Base-by-base conservation (phyloP, 2,888 invertebrate genomes). In the Tiphia femorata region DNA sequence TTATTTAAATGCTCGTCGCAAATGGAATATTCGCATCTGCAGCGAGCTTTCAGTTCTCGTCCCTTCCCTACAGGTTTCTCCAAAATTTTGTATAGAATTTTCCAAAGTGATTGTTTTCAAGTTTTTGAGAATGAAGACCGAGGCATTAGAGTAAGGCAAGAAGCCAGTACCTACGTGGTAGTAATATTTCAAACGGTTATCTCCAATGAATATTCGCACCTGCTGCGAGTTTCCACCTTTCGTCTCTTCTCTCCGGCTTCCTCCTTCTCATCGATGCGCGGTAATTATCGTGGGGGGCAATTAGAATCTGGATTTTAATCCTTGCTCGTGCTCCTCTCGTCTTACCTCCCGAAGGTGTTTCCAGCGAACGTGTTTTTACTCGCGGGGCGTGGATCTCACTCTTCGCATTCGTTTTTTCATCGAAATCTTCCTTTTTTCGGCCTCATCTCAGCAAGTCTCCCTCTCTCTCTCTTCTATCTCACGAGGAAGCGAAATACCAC, bases 231-330 rank as follows among this genome's bases (percentile, higher is more conserved):
- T 30, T 27, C 10, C 30, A 14, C n/a, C n/a, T n/a, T n/a, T n/a
- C n/a, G n/a, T n/a, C n/a, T n/a, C n/a, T n/a, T n/a, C n/a, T n/a
- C n/a, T n/a, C 14, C 33, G 33, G 16, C 17, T n/a, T n/a, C n/a
- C n/a, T n/a, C n/a, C n/a, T n/a, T n/a, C n/a, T n/a, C 21, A 27
- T 38, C 29, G 19, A 16, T 19, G 35, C 43, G 30, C n/a, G 42
- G 48, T 43, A 67, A 67, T 70, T 70, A 69, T 55, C 60, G 64
- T 25, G n/a, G 42, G 27, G 38, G 58, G 37, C 52, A 64, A 64
- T 69, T 60, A 58, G 51, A 58, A 47, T 52, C 27, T 17, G 35
- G 55, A 64, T 53, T 66, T 66, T 64, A 64, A 69, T 69, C 50
- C 54, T 17, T 19, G 51, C 16, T n/a, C 38, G 35, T 12, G 21